Conservation (phyloP, 2,888 invertebrate genomes). For the Scelioninae gen. 1 region DNA sequence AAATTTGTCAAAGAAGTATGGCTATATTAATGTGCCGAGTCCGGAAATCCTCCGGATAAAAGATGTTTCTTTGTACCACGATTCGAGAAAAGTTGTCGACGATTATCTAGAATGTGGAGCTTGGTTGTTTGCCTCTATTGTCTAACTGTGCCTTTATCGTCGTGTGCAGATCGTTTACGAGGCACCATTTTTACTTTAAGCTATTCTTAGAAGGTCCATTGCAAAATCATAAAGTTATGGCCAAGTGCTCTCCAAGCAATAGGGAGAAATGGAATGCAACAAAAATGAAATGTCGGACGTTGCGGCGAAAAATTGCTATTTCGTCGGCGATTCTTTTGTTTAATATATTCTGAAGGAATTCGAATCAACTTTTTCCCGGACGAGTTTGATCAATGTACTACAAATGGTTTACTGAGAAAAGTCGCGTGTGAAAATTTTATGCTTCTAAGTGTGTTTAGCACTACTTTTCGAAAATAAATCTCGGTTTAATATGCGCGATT, state of each 20-base stretch:
- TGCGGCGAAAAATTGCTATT: conserved; percentile 26
- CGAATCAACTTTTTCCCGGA: too few species aligned
- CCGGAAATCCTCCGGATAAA: conserved; percentile 10
- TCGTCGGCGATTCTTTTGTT: conserved; percentile 11
- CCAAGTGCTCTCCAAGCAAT: conserved; percentile 45
- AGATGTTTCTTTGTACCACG: conserved; percentile 22
- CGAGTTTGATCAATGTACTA: too few species aligned
- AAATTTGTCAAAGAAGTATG: conserved; percentile 60
- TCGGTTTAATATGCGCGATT: too few species aligned
- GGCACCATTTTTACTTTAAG: conserved; percentile 62
- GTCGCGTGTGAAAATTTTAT: too few species aligned
- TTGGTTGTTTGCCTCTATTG: conserved; percentile 39
- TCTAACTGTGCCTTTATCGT: conserved; percentile 66
- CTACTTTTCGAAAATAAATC: too few species aligned
- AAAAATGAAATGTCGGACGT: conserved; percentile 56
- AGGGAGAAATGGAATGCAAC: conserved; percentile 55
- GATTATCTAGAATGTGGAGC: conserved; percentile 50
- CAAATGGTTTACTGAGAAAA: too few species aligned
- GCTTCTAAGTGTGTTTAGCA: too few species aligned
- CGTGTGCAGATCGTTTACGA: conserved; percentile 67
- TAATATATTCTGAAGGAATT: conserved; percentile 21
- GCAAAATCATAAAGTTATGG: conserved; percentile 67
- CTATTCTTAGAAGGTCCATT: conserved; percentile 67
- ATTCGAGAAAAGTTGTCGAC: conserved; percentile 11
- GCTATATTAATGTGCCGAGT: conserved; percentile 39